Evolutionary conservation across 2,797 vertebrate genomes (phyloP).

Genomic region (Lepus oiostolus): DNA sequence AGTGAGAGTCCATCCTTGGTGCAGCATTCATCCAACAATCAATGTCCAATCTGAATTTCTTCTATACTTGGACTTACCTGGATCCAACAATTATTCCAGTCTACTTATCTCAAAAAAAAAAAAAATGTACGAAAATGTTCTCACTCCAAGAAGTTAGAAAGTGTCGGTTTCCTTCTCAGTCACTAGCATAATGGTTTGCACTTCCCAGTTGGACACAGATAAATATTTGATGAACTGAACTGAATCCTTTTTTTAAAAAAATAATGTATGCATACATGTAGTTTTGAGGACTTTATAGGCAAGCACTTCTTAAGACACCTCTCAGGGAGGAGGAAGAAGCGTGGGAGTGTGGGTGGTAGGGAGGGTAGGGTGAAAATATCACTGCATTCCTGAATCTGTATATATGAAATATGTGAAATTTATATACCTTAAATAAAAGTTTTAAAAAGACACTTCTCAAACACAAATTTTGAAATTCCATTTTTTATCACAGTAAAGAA

Average conservation of each 20-base stretch:
- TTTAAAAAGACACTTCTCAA: background rate
- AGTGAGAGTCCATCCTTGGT: background rate
- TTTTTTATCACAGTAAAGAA: background rate
- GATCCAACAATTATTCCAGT: background rate
- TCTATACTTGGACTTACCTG: background rate
- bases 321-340: background rate
- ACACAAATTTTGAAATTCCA: background rate
- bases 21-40: background rate
- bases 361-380: too few species aligned
- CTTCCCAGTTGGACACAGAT: conserved; percentile 10
- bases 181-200: conserved; percentile 22
- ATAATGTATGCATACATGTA: conserved; percentile 33
- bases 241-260: conserved; percentile 29
- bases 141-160: conserved; percentile 5
- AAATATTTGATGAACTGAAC: conserved; percentile 71
- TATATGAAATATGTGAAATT: too few species aligned
- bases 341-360: too few species aligned
- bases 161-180: background rate
- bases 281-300: background rate
- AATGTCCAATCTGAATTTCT: background rate
- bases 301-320: background rate
- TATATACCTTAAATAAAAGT: too few species aligned
- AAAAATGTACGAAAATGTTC: conserved; percentile 57
- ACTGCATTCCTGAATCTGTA: too few species aligned
- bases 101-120: background rate